Evolutionary conservation across 2,888 invertebrate genomes (phyloP), one percentile per base, ranked within the genome.

Genomic region (Drosophila neotestacea): DNA sequence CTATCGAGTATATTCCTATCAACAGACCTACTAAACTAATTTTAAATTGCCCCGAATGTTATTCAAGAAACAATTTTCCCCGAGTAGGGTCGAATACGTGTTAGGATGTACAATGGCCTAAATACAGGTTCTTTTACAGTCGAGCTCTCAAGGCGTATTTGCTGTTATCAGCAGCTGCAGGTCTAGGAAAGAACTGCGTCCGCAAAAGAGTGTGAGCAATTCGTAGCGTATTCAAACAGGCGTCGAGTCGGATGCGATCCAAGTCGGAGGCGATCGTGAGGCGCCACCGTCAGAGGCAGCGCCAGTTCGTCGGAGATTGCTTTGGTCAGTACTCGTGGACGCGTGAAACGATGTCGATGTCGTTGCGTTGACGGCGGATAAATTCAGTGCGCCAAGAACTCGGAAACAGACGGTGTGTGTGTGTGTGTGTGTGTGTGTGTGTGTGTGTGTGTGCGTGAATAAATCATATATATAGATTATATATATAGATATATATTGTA

Each of bases 331-430:
- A 78, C 77, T 77, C 77, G 88, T 82, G 78, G 70, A 89, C 82
- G 85, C 85, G 85, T 86, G 82, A 82, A 60, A 89, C 89, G 89
- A 86, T 86, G 85, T 73, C 88, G 86, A 85, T 85, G 85, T 73
- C 80, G 85, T 89, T 70, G 89, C 85, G 89, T 84, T 89, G 80
- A 86, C 89, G 87, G 77, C 79, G 85, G 55, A 44, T 30, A n/a
- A 47, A 64, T 72, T 73, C 75, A 78, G 64, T 61, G 32, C 32
- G 32, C 9, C 32, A 32, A 32, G 7, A 32, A 32, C 32, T 32
- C 73, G 81, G 39, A 76, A 76, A 74, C 70, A 72, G 58, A 82
- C 88, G 85, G 84, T 81, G 68, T 52, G 67, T 56, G 51, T 46
- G 27, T 32, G n/a, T 50, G n/a, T 50, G 27, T 62, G 28, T 48